phyloP scores from a whole-genome alignment of 2,888 invertebrate species.

The Plebejus melissa region DNA sequence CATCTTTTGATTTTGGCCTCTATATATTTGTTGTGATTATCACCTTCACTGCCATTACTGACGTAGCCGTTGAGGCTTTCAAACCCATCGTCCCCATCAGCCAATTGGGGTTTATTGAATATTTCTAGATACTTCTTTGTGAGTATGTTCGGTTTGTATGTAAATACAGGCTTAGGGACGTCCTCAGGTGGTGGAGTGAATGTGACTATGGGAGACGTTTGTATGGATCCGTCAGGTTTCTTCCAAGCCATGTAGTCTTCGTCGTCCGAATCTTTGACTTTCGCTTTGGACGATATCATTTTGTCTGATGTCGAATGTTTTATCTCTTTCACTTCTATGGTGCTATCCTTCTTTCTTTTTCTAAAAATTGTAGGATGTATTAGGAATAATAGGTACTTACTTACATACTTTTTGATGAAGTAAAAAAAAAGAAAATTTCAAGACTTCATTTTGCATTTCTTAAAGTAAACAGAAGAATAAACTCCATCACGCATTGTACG shows the following conservation, averaged over 20 bases:
- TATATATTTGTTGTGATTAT: conserved; percentile 47
- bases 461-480: too few relatives aligned
- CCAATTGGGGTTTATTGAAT: conserved; percentile 62
- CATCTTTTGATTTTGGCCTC: conserved; percentile 31
- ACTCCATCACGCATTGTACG: too few relatives aligned
- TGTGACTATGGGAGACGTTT: conserved; percentile 60
- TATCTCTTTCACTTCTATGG: conserved; percentile 56
- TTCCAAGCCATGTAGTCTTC: conserved; percentile 75
- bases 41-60: conserved; percentile 82
- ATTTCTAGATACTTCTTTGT: conserved; percentile 71
- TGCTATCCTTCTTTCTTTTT: conserved; percentile 66
- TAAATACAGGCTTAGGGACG: conserved; percentile 52
- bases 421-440: too few relatives aligned
- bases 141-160: conserved; percentile 58
- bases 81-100: conserved; percentile 88
- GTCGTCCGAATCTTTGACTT: conserved; percentile 71
- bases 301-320: conserved; percentile 55
- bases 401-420: too few relatives aligned
- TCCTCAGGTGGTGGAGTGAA: conserved; percentile 68
- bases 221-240: conserved; percentile 53
- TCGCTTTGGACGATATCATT: conserved; percentile 51
- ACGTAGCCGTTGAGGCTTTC: conserved; percentile 91
- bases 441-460: too few relatives aligned
- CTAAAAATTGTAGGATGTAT: conserved; percentile 45
- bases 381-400: too few relatives aligned